Evolutionary conservation across 2,113 vertebrate genomes (phyloP), one percentile per base, ranked within the genome.

Genomic region (Malurus elegans): DNA sequence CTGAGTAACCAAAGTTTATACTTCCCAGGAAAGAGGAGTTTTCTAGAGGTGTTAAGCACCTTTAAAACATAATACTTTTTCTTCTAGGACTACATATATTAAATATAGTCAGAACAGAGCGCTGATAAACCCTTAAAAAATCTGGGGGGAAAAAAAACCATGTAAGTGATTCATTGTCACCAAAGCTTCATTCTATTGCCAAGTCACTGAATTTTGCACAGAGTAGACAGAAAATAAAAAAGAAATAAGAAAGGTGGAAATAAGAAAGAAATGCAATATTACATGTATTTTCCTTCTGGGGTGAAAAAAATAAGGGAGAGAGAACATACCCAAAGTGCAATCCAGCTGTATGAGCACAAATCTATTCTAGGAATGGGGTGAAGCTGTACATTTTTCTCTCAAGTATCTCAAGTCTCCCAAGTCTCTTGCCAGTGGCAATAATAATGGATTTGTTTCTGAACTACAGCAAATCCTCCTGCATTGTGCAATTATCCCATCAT

Each of bases 151-250:
- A 74, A 24, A 58, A 48, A 36, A 36, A 36, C 8, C 1, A 8
- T 0, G 2, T 4, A 53, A 70, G 24, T 0, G 0, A 48, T 26
- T 61, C 12, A 53, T 45, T 53, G 6, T 50, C 29, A 45, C 28
- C 14, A 61, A 67, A 11, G 12, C 16, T 42, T 79, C 8, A 17
- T 60, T 82, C 53, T 48, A 26, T 31, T 40, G 48, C 14, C 3
- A 57, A 45, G 23, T 78, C 48, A 84, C 34, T 60, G n/a, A n/a
- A 40, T 56, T 75, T 64, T 72, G 31, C n/a, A 36, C 17, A 64
- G 21, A 95, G 66, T 1, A 4, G 34, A 72, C 9, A 7, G 12
- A 66, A 92, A 79, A 16, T 4, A 58, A 38, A 38, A 36, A 36
- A 36, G 36, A 36, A 36, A 36, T 36, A 36, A 36, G 36, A 36